A percentile compares a stretch with the other conserved stretches of the same genome.
Conservation (phyloP, 2,797 vertebrate genomes). For the Gymnothorax javanicus region DNA sequence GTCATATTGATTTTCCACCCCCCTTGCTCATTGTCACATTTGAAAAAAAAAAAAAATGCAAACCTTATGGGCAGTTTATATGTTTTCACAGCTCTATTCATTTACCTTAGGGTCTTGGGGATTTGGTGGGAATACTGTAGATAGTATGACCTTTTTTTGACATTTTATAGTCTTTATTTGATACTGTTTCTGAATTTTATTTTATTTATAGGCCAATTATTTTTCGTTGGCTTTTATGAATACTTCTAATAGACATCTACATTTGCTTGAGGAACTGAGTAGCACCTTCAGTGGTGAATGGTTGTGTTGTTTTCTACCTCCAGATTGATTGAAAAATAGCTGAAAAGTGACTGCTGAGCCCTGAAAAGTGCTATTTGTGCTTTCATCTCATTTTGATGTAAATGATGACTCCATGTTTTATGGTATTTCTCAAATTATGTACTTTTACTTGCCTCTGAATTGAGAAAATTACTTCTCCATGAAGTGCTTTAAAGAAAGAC, state of each 20-base stretch:
- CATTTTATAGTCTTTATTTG: neutral
- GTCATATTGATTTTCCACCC: conserved; percentile 15
- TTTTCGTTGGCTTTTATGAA: neutral
- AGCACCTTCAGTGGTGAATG: neutral
- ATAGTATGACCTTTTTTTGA: neutral
- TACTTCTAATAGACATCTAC: neutral
- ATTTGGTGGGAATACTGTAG: neutral
- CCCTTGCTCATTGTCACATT: neutral
- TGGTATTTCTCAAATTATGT: neutral
- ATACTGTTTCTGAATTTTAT: neutral
- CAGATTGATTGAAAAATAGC: neutral
- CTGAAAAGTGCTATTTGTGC: neutral
- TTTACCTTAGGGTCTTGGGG: neutral
- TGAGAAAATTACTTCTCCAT: neutral
- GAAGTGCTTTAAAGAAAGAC: neutral
- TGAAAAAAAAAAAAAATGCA: neutral
- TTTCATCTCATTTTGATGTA: neutral
- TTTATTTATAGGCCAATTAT: neutral
- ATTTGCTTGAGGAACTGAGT: neutral
- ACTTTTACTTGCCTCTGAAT: neutral
- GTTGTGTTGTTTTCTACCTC: neutral
- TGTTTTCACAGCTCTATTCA: neutral
- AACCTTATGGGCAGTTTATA: conserved; percentile 19
- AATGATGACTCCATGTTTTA: neutral
- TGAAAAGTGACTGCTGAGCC: neutral